A percentile compares a stretch with the other conserved stretches of the same genome.
phyloP scores from a whole-genome alignment of 2,888 invertebrate genomes.

The Aspidiotus destructor region DNA sequence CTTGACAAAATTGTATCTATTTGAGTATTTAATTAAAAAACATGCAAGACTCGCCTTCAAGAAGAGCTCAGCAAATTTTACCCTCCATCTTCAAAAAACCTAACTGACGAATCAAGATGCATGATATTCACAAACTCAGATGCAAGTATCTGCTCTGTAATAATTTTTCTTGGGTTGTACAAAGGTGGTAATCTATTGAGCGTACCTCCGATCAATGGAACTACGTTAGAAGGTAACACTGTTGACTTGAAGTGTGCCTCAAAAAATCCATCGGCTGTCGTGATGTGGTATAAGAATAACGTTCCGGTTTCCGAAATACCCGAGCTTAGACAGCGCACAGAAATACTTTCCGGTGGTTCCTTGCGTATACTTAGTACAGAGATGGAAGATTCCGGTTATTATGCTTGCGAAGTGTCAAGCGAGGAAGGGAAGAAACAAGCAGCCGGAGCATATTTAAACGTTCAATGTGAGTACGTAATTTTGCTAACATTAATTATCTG shows the following conservation, averaged over 20 bases:
- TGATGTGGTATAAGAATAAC: conserved; percentile 59
- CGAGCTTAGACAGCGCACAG: conserved; percentile 42
- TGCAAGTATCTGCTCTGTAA: too few species aligned
- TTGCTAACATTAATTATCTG: not conserved
- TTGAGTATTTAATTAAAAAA: too few species aligned
- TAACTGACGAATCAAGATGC: too few species aligned
- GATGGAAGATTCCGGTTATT: conserved; percentile 78
- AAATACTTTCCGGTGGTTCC: conserved; percentile 55
- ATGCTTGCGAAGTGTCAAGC: conserved; percentile 72
- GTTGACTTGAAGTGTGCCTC: conserved; percentile 74
- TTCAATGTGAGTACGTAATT: conserved; percentile 65
- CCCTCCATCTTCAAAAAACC: too few species aligned
- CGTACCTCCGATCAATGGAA: conserved; percentile 78
- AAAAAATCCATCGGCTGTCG: conserved; percentile 56
- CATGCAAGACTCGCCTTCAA: too few species aligned
- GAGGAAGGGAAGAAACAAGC: conserved; percentile 61
- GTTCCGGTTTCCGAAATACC: conserved; percentile 51
- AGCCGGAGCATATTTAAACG: conserved; percentile 77
- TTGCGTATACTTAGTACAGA: conserved; percentile 66
- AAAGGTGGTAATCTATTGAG: conserved; percentile 77
- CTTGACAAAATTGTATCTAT: too few species aligned
- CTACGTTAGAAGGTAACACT: conserved; percentile 72
- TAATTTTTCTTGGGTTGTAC: too few species aligned
- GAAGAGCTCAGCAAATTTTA: too few species aligned
- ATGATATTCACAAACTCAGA: too few species aligned